Conservation (phyloP, 2,888 invertebrate species). For the Sceliomorpha sp. region DNA sequence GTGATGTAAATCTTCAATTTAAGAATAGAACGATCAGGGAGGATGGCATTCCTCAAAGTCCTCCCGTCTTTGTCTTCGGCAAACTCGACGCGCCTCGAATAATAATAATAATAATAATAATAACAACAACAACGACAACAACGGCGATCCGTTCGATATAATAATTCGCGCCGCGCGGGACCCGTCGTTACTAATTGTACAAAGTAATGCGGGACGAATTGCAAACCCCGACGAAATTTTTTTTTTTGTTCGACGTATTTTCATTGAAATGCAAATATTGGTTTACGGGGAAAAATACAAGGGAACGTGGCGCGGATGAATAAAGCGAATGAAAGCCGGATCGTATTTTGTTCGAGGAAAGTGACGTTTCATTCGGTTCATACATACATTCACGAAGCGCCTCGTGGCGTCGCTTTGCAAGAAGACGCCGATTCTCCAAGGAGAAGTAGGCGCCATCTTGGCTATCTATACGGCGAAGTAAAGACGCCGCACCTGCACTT, state of each 20-base stretch:
- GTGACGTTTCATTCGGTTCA: constrained; percentile 46
- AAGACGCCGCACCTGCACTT: constrained; percentile 55
- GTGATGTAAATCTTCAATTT: constrained; percentile 29
- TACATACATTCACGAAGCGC: constrained; percentile 57
- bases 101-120: constrained; percentile 13
- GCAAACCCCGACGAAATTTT: too few species aligned
- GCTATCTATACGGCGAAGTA: constrained; percentile 58
- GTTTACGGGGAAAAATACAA: constrained; percentile 1
- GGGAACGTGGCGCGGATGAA: constrained; percentile 7
- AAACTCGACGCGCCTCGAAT: constrained; percentile 22
- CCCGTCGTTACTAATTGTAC: too few species aligned
- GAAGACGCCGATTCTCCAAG: constrained; percentile 57
- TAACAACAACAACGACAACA: too few species aligned
- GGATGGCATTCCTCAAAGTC: background rate
- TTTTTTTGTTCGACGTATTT: too few species aligned
- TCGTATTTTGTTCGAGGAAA: constrained; percentile 43
- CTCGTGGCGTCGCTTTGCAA: constrained; percentile 49
- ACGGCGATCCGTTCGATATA: too few species aligned
- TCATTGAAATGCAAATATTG: too few species aligned
- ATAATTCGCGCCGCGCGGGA: too few species aligned
- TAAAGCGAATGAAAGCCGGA: constrained; percentile 30
- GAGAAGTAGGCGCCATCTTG: constrained; percentile 53
- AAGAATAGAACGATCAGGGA: constrained; percentile 1
- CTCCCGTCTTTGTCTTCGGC: background rate
- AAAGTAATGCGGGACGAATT: too few species aligned